Conservation (phyloP, 2,113 vertebrate genomes). For the Dicentrarchus labrax region DNA sequence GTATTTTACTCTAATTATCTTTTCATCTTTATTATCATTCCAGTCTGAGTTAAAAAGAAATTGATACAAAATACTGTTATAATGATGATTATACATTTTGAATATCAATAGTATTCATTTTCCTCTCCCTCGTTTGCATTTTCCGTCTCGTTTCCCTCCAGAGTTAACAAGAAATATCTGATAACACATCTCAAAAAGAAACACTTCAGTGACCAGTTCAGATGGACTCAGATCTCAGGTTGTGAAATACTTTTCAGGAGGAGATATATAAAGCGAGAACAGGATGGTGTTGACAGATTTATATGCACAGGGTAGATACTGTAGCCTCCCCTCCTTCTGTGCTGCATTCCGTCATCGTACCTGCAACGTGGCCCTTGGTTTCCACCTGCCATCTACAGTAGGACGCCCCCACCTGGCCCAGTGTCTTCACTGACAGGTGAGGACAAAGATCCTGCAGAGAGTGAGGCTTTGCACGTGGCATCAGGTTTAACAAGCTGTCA, state of each 20-base stretch:
- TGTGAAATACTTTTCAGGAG: constrained; percentile 36
- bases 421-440: constrained; percentile 66
- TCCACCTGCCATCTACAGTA: constrained; percentile 56
- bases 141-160: background rate
- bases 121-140: background rate
- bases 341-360: constrained; percentile 22
- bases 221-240: constrained; percentile 20
- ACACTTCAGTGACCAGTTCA: background rate
- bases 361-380: constrained; percentile 38
- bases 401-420: constrained; percentile 55
- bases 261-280: constrained; percentile 49
- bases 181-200: constrained; percentile 6
- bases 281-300: constrained; percentile 68
- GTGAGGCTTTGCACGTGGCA: constrained; percentile 61
- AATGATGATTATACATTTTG: background rate
- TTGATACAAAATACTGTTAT: background rate
- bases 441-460: constrained; percentile 67
- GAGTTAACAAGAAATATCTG: background rate
- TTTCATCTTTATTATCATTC: background rate
- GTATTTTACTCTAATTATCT: background rate
- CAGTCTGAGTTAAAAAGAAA: background rate
- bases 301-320: constrained; percentile 48
- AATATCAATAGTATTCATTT: background rate
- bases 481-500: constrained; percentile 79
- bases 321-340: constrained; percentile 27